Percentiles rank a stretch among this genome's conserved stretches.
phyloP scores from a whole-genome alignment of 2,888 invertebrate species.

The Habrosyne pyritoides region DNA sequence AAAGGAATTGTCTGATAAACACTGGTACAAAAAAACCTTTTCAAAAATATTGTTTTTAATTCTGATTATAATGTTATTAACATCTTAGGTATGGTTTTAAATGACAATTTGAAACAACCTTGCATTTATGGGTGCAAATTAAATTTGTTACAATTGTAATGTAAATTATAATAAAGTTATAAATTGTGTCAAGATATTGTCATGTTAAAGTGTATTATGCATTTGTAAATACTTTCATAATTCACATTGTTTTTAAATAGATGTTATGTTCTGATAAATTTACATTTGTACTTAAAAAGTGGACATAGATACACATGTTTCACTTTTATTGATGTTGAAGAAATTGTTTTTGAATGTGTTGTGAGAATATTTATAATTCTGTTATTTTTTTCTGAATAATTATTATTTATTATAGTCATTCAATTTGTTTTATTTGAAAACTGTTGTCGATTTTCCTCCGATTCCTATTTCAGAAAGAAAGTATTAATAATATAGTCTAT shows the following conservation, averaged over 20 bases:
- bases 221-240: not conserved
- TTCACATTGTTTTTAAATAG: not conserved
- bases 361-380: conserved; percentile 10
- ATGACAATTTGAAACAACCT: not conserved
- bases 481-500: no score
- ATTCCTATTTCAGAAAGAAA: no score
- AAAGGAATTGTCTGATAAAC: no score
- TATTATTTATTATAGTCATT: conserved; percentile 7
- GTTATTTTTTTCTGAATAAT: conserved; percentile 23
- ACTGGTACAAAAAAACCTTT: no score
- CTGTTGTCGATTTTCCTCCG: no score
- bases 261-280: not conserved
- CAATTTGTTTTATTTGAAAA: not conserved
- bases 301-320: no score
- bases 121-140: not conserved
- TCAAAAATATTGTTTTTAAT: not conserved
- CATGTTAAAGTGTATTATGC: not conserved
- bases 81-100: not conserved
- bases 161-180: not conserved
- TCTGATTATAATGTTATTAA: not conserved
- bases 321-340: not conserved
- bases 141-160: not conserved
- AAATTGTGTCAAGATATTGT: not conserved
- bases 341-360: not conserved
- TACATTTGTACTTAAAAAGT: no score